A percentile compares a stretch with the other conserved stretches of the same genome.
These are phyloP conservation scores for Tenebrosternarchus preto DNA, from an alignment of 2,113 vertebrate species.

Conservation along the genomic window DNA sequence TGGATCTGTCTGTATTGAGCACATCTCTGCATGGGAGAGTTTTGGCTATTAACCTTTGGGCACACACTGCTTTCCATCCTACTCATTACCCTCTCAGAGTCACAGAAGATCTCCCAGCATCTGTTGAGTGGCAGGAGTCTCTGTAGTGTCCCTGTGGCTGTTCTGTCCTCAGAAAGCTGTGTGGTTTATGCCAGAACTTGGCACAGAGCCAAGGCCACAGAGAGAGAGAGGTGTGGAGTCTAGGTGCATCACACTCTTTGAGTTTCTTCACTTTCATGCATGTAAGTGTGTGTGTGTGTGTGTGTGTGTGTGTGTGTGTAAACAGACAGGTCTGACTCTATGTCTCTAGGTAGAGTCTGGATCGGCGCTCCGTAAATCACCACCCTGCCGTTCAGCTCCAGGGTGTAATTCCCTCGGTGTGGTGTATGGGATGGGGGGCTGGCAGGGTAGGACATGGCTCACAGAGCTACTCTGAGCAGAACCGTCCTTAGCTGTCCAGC, in stretches of 20 bases:
- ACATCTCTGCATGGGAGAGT: slow-evolving; percentile 6
- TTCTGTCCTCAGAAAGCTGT: not conserved
- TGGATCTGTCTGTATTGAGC: not conserved
- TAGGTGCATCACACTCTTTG: not conserved
- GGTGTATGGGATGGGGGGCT: not conserved
- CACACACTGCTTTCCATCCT: not conserved
- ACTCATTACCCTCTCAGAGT: not conserved
- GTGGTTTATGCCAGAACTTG: slow-evolving; percentile 24
- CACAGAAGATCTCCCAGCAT: not conserved
- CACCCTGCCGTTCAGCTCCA: slow-evolving; percentile 15
- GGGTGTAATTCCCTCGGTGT: not conserved
- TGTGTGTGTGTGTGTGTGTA: slow-evolving; percentile 16
- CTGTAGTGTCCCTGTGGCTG: not conserved
- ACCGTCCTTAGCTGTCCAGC: not conserved
- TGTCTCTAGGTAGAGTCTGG: not conserved
- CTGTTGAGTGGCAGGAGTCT: not conserved
- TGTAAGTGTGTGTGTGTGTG: not conserved
- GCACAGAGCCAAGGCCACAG: slow-evolving; percentile 36
- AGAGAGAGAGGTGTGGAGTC: not conserved
- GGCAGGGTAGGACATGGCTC: not conserved
- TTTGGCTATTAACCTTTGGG: slow-evolving; percentile 23
- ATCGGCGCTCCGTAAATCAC: slow-evolving; percentile 8
- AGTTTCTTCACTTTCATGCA: slow-evolving; percentile 7
- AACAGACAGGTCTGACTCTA: not conserved
- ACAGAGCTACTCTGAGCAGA: not conserved